Percentiles rank a stretch among this genome's conserved stretches.
Conservation (phyloP, 2,113 vertebrate genomes). For the Ranitomeya imitator region DNA sequence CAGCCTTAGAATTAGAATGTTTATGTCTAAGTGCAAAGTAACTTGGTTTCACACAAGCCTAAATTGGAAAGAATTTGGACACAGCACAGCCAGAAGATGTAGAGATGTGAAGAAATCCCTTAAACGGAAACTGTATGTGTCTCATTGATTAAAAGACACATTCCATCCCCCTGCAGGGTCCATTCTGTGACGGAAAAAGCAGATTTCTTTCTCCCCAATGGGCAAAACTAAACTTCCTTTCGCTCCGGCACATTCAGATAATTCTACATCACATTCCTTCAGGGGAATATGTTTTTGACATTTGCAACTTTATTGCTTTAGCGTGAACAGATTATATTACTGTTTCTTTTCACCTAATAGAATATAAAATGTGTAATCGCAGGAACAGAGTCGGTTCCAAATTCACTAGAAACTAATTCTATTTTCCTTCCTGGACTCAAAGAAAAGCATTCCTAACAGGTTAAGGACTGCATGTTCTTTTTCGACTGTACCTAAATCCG, state of each 20-base stretch:
- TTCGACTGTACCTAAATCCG: slow-evolving; percentile 10
- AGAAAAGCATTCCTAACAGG: slow-evolving; percentile 28
- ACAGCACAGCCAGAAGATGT: slow-evolving; percentile 18
- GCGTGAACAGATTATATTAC: slow-evolving; percentile 57
- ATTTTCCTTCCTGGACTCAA: slow-evolving; percentile 30
- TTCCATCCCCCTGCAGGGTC: slow-evolving; percentile 22
- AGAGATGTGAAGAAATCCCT: slow-evolving; percentile 26
- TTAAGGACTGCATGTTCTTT: not conserved
- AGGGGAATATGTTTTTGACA: slow-evolving; percentile 55
- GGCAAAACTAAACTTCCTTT: slow-evolving; percentile 42
- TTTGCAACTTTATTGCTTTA: slow-evolving; percentile 59
- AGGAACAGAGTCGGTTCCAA: slow-evolving; percentile 50
- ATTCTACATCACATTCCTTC: slow-evolving; percentile 61
- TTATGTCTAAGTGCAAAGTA: not conserved
- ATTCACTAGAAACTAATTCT: slow-evolving; percentile 45
- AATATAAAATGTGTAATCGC: slow-evolving; percentile 55
- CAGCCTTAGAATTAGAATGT: slow-evolving; percentile 8
- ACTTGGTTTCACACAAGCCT: slow-evolving; percentile 37
- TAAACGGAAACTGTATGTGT: slow-evolving; percentile 15
- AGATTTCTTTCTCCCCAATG: slow-evolving; percentile 35
- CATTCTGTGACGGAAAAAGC: slow-evolving; percentile 23
- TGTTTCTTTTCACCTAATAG: slow-evolving; percentile 58
- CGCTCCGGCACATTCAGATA: slow-evolving; percentile 52
- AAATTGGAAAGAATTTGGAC: slow-evolving; percentile 37
- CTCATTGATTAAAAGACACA: slow-evolving; percentile 47